Evolutionary conservation across 2,797 vertebrate species (phyloP), one percentile per base, ranked within the genome.

Genomic region (Acipenser ruthenus): DNA sequence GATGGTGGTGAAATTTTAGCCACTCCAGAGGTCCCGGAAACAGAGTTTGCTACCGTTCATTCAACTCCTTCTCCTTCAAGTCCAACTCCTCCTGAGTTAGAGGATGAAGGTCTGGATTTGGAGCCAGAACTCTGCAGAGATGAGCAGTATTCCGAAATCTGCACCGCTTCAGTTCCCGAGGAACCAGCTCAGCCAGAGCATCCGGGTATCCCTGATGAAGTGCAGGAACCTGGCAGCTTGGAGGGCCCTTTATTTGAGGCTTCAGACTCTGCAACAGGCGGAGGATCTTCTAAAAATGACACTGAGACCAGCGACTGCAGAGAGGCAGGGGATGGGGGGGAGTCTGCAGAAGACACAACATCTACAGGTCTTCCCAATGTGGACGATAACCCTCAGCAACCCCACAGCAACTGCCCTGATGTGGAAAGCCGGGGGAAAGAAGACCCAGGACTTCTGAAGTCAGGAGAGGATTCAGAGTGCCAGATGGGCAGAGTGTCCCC

Each of bases 101-200:
- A 74, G 13, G 74, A 81, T 63, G 80, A 87, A 75, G 75, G 61
- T 2, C 10, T 92, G 4, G 89, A 83, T 10, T 66, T 90, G 71
- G 88, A 74, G 65, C 65, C 62, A 52, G 80, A 84, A 49, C 53
- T 90, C 67, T 80, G 83, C 6, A 86, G 71, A 65, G 87, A 88
- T 4, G 87, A 90, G 56, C 80, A 85, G 8, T 68, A 77, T 59
- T 84, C 87, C 7, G 87, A 89, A 12, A 78, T 86, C 7, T 77
- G 73, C 67, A 82, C 80, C 68, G 81, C 80, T 50, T 67, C 77
- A 1, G 80, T 71, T 11, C 84, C 85, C 62, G 82, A 85, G 1
- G 83, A 83, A 13, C 86, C 68, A 4, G 67, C 78, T 50, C 84
- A 82, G 18, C 78, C 72, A 5, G 83, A 84, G 68, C 74, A 63